These are phyloP conservation scores for Ellobius talpinus DNA, from an alignment of 2,113 vertebrate genomes.

Conservation along the genomic window DNA sequence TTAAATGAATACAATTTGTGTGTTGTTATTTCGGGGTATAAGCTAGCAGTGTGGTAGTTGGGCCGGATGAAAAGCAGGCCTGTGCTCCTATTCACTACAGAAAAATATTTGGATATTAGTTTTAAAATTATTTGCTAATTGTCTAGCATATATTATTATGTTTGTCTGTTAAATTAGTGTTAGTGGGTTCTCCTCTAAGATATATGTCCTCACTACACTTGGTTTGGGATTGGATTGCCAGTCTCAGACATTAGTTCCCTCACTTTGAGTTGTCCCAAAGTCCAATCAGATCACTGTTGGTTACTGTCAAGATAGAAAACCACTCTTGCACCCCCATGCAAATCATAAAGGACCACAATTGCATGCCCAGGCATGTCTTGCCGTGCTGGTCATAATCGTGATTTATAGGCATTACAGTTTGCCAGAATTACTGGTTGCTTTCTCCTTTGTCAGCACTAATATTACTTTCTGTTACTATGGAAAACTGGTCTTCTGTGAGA, in stretches of 20 bases:
- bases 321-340: neutral
- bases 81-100: too few species aligned
- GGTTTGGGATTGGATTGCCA: neutral
- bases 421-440: neutral
- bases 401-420: neutral
- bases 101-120: neutral
- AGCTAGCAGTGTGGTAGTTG: too few species aligned
- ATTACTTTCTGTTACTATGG: neutral
- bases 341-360: neutral
- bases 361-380: too few species aligned
- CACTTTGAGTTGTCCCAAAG: neutral
- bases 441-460: neutral
- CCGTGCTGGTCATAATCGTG: neutral
- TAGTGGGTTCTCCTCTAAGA: neutral
- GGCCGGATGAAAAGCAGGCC: too few species aligned
- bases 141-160: neutral
- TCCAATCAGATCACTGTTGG: neutral
- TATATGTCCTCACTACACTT: neutral
- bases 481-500: neutral
- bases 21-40: too few species aligned
- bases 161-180: neutral
- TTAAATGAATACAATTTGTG: too few species aligned
- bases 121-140: neutral
- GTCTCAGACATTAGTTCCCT: neutral
- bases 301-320: neutral